Evolutionary conservation across 2,888 invertebrate genomes (phyloP).

Genomic region (Spilarctia lutea): DNA sequence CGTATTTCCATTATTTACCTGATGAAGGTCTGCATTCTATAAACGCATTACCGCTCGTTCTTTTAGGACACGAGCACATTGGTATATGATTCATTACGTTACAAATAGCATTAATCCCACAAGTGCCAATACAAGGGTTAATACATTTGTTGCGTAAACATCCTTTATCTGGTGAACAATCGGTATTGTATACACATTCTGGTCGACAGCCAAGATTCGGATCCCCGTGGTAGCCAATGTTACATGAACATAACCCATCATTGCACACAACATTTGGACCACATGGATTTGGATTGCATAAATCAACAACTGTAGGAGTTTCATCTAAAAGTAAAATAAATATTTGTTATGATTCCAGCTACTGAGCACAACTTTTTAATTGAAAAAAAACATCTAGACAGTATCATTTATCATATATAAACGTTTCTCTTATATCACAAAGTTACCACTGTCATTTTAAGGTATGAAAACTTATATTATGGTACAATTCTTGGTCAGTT

Average conservation of each 20-base stretch:
- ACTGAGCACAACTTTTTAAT: background rate
- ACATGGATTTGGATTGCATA: slow-evolving; percentile 88
- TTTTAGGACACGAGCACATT: slow-evolving; percentile 89
- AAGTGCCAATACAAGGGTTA: slow-evolving; percentile 91
- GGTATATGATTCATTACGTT: slow-evolving; percentile 91
- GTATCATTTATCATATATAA: background rate
- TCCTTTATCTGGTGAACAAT: slow-evolving; percentile 88
- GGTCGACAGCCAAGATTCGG: slow-evolving; percentile 90
- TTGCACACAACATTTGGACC: slow-evolving; percentile 87
- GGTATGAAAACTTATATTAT: no score
- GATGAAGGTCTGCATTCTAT: slow-evolving; percentile 84
- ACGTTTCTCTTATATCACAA: background rate
- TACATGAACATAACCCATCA: slow-evolving; percentile 87
- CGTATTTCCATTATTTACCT: slow-evolving; percentile 71
- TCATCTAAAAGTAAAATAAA: slow-evolving; percentile 58
- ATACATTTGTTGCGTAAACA: slow-evolving; percentile 89
- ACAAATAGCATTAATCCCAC: slow-evolving; percentile 90
- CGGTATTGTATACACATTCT: slow-evolving; percentile 89
- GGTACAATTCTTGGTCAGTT: no score
- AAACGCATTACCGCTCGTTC: slow-evolving; percentile 90
- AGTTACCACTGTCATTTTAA: no score
- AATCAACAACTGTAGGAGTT: slow-evolving; percentile 67
- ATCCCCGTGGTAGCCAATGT: slow-evolving; percentile 88
- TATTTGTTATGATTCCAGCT: background rate
- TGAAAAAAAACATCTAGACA: background rate